A percentile compares a stretch with the other conserved stretches of the same genome.
Evolutionary conservation across 2,113 vertebrate genomes (phyloP).

Genomic region (Charina bottae): DNA sequence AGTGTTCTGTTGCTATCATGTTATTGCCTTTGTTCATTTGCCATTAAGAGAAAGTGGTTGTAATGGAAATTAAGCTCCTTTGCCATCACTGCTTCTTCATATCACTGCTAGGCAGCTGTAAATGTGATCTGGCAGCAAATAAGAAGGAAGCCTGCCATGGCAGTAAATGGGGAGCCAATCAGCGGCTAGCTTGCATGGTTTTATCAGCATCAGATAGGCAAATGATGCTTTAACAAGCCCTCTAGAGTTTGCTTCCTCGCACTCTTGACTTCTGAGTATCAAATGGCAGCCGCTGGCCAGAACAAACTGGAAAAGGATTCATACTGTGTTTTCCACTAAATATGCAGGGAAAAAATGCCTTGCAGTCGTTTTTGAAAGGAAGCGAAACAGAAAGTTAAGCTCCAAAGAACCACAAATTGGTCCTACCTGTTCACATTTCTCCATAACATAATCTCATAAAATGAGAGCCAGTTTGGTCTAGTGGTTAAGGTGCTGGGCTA

Average conservation of each 20-base stretch:
- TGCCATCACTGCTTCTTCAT: not conserved
- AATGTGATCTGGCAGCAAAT: rapidly evolving
- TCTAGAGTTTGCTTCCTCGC: not conserved
- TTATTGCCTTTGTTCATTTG: not conserved
- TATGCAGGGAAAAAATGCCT: not conserved
- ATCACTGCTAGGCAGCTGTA: rapidly evolving
- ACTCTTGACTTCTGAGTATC: not conserved
- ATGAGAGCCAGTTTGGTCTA: too few relatives aligned
- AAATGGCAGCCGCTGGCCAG: not conserved
- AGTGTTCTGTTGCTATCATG: not conserved
- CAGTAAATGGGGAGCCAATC: rapidly evolving
- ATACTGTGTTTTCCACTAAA: not conserved
- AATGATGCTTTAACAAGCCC: not conserved
- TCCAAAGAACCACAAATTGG: not conserved
- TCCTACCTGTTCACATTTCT: not conserved
- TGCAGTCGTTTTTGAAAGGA: not conserved
- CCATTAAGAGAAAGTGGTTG: not conserved
- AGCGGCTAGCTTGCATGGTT: rapidly evolving
- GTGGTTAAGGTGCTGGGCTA: too few relatives aligned
- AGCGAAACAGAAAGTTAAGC: not conserved
- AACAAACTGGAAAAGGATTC: not conserved
- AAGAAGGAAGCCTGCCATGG: rapidly evolving
- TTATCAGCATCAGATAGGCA: not conserved
- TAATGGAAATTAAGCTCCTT: not conserved
- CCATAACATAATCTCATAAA: too few relatives aligned